Conservation (phyloP, 1,140 invertebrate genomes). For the Conus betulinus region DNA sequence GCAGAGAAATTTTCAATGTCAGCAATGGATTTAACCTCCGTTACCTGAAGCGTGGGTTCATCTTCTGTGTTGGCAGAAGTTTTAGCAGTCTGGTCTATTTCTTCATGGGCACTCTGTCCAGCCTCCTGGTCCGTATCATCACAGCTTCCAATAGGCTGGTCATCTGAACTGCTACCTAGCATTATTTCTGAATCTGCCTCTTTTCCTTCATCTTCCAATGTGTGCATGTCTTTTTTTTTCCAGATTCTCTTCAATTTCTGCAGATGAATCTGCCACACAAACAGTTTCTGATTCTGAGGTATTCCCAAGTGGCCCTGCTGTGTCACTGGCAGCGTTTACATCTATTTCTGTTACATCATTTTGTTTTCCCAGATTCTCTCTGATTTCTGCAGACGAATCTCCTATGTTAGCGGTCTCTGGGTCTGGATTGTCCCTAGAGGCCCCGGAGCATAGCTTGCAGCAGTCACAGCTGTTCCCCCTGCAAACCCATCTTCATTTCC, state of each 20-base stretch:
- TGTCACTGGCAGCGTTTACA: conserved; percentile 22
- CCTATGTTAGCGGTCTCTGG: too few relatives aligned
- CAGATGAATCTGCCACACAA: neutral
- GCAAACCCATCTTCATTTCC: neutral
- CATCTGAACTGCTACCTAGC: neutral
- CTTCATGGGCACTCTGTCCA: neutral
- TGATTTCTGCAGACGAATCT: too few relatives aligned
- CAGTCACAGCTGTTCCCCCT: neutral
- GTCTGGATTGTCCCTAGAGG: too few relatives aligned
- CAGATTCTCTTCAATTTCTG: neutral
- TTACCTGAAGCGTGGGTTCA: conserved; percentile 8
- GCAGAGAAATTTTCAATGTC: conserved; percentile 15
- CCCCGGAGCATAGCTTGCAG: too few relatives aligned
- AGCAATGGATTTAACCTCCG: neutral
- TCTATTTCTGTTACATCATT: neutral
- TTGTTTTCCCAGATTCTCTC: too few relatives aligned
- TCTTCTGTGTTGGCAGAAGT: neutral
- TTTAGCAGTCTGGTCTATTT: neutral
- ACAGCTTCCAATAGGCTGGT: neutral
- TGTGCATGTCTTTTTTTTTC: neutral
- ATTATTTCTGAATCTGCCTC: neutral
- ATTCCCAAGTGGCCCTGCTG: conserved; percentile 11
- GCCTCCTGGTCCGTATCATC: neutral
- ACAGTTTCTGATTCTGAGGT: conserved; percentile 15
- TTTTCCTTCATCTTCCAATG: neutral